A percentile compares a stretch with the other conserved stretches of the same genome.
These are phyloP conservation scores for Nephila pilipes DNA, from an alignment of 1,140 invertebrate species.

Conservation along the genomic window DNA sequence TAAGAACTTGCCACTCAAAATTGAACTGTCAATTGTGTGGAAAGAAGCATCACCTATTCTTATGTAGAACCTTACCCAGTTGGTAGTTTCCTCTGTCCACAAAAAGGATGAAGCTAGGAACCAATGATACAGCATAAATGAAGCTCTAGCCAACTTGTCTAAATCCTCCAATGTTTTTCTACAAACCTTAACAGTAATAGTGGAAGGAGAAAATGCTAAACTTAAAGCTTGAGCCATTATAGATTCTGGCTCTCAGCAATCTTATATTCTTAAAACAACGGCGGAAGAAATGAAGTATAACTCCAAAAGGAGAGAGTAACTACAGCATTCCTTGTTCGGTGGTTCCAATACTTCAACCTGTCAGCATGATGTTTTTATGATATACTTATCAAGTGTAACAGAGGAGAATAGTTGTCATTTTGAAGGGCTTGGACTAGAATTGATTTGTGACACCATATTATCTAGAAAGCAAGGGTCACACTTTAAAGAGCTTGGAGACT, in stretches of 20 bases:
- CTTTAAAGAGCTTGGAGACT: too few relatives aligned
- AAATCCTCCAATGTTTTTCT: too few relatives aligned
- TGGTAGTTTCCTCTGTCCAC: not conserved
- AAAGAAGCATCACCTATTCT: conserved; percentile 11
- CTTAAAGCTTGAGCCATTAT: not conserved
- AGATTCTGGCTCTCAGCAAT: too few relatives aligned
- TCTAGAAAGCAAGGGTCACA: too few relatives aligned
- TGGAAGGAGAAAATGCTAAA: not conserved
- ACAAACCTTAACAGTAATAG: not conserved
- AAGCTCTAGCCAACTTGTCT: conserved; percentile 19
- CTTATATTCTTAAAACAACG: too few relatives aligned
- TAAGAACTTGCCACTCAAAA: conserved; percentile 6
- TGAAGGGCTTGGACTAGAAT: too few relatives aligned
- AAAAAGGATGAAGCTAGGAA: not conserved
- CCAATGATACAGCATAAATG: not conserved
- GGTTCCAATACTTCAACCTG: not conserved
- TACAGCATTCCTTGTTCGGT: conserved; percentile 20
- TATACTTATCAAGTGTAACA: too few relatives aligned
- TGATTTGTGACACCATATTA: too few relatives aligned
- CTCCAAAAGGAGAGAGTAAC: too few relatives aligned
- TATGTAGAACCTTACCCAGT: conserved; percentile 26
- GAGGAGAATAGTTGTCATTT: too few relatives aligned
- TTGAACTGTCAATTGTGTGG: conserved; percentile 39
- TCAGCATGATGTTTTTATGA: too few relatives aligned
- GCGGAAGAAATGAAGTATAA: too few relatives aligned